Evolutionary conservation across 1,140 invertebrate species (phyloP).

Genomic region (Onthophagus taurus): DNA sequence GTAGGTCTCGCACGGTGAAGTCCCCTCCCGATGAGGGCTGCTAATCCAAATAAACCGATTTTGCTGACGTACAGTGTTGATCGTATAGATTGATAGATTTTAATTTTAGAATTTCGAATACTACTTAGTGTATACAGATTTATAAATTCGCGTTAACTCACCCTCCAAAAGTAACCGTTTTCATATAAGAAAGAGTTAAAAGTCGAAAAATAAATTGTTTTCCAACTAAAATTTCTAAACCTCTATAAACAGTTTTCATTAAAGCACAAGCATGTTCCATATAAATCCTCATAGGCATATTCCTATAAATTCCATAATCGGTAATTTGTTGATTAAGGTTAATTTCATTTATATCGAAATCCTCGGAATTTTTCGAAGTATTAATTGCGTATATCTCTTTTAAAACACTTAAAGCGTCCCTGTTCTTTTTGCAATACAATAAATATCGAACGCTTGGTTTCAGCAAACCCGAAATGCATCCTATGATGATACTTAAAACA

Average conservation of each 20-base stretch:
- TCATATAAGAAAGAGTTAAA: constrained; percentile 11
- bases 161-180: constrained; percentile 12
- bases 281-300: neutral
- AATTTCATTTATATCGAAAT: constrained; percentile 18
- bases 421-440: constrained; percentile 17
- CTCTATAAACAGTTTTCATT: constrained; percentile 11
- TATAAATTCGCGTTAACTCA: too few species aligned
- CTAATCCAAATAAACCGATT: too few species aligned
- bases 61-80: too few species aligned
- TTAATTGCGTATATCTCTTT: constrained; percentile 31
- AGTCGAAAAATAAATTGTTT: constrained; percentile 13
- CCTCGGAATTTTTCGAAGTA: constrained; percentile 26
- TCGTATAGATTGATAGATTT: too few species aligned
- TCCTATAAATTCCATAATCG: constrained; percentile 17
- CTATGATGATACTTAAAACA: constrained; percentile 21
- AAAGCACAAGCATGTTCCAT: constrained; percentile 12
- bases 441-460: constrained; percentile 29
- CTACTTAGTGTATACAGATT: too few species aligned
- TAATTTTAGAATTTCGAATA: too few species aligned
- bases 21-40: too few species aligned
- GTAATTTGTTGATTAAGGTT: constrained; percentile 12
- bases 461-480: constrained; percentile 24
- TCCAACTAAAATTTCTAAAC: constrained; percentile 11
- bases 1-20: too few species aligned
- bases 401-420: constrained; percentile 21